Evolutionary conservation across 2,113 vertebrate genomes (phyloP), one percentile per base, ranked within the genome.

Genomic region (Triplophysa tibetana): DNA sequence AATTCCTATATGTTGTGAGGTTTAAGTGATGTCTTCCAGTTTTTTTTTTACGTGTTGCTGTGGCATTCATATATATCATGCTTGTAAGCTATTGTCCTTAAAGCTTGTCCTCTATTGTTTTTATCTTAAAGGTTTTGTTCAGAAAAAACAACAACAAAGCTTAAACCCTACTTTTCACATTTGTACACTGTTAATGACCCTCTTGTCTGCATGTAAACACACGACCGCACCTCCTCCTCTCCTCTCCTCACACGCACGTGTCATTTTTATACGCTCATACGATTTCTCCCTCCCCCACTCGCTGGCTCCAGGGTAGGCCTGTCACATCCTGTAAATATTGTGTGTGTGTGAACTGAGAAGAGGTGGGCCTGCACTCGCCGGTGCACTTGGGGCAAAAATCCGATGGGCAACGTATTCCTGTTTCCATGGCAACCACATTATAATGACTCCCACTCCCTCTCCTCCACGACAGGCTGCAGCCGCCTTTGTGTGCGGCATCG

Each of bases 381-480:
- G 94, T 95, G 94, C 95, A 95, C 94, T 91, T 86, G 88, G 92
- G 91, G 92, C 89, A 91, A 92, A 93, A 93, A 91, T 84, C 89
- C 70, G 93, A 92, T 93, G 92, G 89, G 85, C 94, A 93, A 94
- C 94, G 94, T 91, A 96, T 95, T 90, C 94, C 94, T 94, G 97
- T 99, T 98, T 96, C 96, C 95, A 98, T 99, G 93, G 94, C 89
- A 93, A 99, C 95, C 89, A 86, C 93, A 94, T 93, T 92, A 93
- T 95, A 96, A 96, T 97, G 95, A 95, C 93, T 78, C 63, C 83
- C 86, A 94, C 93, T 77, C 56, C 84, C 84, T 88, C 90, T 93
- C 88, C 87, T 80, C 84, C 85, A 85, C 75, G 12, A 86, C 90
- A 90, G 94, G 93, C 94, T 95, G 93, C 93, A 95, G 86, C 88